These are phyloP conservation scores for Drosophila funebris DNA, from an alignment of 1,140 invertebrate genomes.

Conservation along the genomic window DNA sequence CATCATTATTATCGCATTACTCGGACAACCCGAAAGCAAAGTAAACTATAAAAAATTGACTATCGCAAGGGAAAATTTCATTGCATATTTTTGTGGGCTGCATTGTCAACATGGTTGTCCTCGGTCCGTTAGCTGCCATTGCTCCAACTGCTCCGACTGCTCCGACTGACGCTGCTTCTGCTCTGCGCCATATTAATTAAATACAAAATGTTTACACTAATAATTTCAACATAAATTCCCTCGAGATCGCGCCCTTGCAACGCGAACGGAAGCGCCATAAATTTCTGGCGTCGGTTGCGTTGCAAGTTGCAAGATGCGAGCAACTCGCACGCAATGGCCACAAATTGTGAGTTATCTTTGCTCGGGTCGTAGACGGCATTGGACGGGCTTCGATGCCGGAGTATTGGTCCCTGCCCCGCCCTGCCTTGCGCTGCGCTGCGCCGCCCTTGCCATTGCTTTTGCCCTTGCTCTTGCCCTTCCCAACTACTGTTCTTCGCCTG, in stretches of 20 bases:
- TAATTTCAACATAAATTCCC: conserved; percentile 74
- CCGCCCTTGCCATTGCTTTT: no score
- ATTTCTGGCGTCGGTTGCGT: conserved; percentile 48
- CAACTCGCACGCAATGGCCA: conserved; percentile 55
- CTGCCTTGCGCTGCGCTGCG: no score
- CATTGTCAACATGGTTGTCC: conserved; percentile 53
- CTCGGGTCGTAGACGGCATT: conserved; percentile 26
- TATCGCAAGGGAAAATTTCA: conserved; percentile 32
- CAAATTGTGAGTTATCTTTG: conserved; percentile 79
- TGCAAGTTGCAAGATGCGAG: conserved; percentile 52
- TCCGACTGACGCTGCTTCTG: not conserved
- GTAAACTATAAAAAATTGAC: conserved; percentile 48
- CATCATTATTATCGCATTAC: conserved; percentile 75
- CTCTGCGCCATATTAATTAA: conserved; percentile 71
- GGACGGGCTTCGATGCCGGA: conserved; percentile 30
- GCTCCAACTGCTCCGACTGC: conserved; percentile 1
- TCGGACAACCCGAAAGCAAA: conserved; percentile 28
- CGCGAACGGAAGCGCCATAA: conserved; percentile 65
- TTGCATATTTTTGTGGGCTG: conserved; percentile 52
- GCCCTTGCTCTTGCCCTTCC: not conserved
- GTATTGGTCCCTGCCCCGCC: no score
- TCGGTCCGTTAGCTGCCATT: not conserved
- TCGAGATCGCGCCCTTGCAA: not conserved
- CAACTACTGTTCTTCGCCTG: no score
- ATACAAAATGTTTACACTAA: conserved; percentile 82